Evolutionary conservation across 2,797 vertebrate species (phyloP).

Genomic region (Smutsia gigantea): DNA sequence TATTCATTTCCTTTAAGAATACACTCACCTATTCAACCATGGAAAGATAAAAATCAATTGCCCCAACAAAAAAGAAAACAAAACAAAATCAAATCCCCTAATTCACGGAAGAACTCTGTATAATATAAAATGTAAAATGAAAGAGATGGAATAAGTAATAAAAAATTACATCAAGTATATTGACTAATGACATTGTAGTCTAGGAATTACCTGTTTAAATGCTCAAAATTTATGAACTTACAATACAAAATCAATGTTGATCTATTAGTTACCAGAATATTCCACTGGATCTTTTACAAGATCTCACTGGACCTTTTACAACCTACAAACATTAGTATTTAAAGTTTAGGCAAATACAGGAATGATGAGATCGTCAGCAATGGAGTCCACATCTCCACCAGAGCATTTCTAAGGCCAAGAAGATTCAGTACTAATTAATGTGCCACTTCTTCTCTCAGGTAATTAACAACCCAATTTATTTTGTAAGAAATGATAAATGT

Average conservation of each 20-base stretch:
- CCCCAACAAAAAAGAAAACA: neutral
- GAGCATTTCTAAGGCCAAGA: neutral
- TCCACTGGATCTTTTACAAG: neutral
- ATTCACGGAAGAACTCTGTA: neutral
- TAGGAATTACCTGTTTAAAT: neutral
- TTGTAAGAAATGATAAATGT: neutral
- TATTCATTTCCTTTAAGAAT: neutral
- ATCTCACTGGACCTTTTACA: neutral
- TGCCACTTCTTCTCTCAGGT: neutral
- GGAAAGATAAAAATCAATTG: neutral
- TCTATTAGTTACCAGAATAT: neutral
- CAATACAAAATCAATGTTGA: neutral
- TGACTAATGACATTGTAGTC: neutral
- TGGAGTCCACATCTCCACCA: neutral
- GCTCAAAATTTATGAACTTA: neutral
- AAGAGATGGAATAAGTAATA: neutral
- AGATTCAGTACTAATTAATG: neutral
- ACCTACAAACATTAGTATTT: neutral
- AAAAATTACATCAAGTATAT: neutral
- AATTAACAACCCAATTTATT: neutral
- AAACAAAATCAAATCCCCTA: neutral
- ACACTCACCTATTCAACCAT: neutral
- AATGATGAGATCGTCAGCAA: neutral
- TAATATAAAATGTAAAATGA: constrained; percentile 9
- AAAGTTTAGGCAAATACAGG: neutral